Evolutionary conservation across 2,797 vertebrate species (phyloP), one percentile per base, ranked within the genome.

Genomic region (Todus mexicanus): DNA sequence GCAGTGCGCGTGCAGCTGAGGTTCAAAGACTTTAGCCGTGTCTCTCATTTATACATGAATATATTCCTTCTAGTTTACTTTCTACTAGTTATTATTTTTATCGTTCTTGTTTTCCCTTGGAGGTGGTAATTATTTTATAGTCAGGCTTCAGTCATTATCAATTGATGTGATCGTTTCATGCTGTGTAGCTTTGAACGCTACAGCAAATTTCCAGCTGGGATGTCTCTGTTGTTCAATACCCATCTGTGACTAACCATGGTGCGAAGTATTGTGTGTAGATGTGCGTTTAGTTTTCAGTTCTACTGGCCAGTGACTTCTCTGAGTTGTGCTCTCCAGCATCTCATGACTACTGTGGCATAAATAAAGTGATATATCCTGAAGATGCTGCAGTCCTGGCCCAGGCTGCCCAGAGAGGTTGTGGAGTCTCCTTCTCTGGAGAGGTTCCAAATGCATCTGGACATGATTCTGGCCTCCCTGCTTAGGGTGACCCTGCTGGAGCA

Each of bases 1-100:
- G 0, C 37, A 29, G 26, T 1, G 5, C 37, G n/a, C 1, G 1
- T 51, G n/a, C 53, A 57, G 37, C 42, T 61, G 37, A 3, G 25
- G 18, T 66, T 77, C 53, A 77, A 72, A 81, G 60, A 16, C 23
- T 84, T 5, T 37, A 47, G 11, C 19, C 48, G 6, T 4, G 2
- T 15, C 11, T 66, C 48, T 51, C 38, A 5, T 27, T 91, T 51
- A 27, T 12, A 66, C 19, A 4, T 31, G 8, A 43, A 64, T 40
- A 11, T 37, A 66, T 70, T 85, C 90, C 73, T 68, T 60, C 19
- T 63, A 2, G n/a, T 76, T 76, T 66, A 37, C 51, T 35, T 60
- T 50, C 51, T 61, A 0, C 40, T 15, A 4, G 35, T 43, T 40
- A 14, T 51, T 72, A 8, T 79, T 76, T 51, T 77, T 80, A 70